Evolutionary conservation across 2,113 vertebrate species (phyloP).

Genomic region (Typhlomys cinereus): DNA sequence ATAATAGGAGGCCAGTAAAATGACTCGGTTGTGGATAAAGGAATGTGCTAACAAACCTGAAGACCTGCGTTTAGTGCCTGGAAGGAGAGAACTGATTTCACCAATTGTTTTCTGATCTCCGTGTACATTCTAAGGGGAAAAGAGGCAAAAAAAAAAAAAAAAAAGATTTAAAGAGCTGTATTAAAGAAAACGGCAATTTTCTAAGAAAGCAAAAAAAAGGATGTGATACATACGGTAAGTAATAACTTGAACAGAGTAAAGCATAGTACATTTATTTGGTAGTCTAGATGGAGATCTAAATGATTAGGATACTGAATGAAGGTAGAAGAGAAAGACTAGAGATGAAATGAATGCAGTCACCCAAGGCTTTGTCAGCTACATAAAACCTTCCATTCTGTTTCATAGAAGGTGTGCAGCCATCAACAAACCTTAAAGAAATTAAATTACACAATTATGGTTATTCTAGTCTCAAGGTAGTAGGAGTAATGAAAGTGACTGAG

Average conservation of each 20-base stretch:
- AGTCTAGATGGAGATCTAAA: neutral
- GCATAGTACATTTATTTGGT: neutral
- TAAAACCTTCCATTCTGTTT: neutral
- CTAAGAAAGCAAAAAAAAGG: conserved; percentile 7
- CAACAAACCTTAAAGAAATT: neutral
- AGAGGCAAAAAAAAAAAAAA: no score
- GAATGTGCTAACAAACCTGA: no score
- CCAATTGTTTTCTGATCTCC: no score
- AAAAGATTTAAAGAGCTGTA: neutral
- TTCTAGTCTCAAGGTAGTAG: neutral
- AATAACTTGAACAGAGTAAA: neutral
- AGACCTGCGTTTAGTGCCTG: no score
- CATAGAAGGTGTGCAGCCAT: neutral
- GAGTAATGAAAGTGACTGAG: neutral
- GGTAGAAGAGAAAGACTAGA: neutral
- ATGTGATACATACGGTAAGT: neutral
- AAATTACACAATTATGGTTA: neutral
- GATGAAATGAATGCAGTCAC: neutral
- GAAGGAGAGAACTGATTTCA: no score
- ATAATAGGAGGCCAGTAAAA: no score
- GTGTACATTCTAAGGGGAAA: no score
- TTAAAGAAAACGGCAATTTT: neutral
- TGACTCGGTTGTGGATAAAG: no score
- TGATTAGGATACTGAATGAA: neutral
- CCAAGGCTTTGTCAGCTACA: neutral